Base-by-base conservation (phyloP, 2,797 vertebrate genomes). In the Linurgus olivaceus region DNA sequence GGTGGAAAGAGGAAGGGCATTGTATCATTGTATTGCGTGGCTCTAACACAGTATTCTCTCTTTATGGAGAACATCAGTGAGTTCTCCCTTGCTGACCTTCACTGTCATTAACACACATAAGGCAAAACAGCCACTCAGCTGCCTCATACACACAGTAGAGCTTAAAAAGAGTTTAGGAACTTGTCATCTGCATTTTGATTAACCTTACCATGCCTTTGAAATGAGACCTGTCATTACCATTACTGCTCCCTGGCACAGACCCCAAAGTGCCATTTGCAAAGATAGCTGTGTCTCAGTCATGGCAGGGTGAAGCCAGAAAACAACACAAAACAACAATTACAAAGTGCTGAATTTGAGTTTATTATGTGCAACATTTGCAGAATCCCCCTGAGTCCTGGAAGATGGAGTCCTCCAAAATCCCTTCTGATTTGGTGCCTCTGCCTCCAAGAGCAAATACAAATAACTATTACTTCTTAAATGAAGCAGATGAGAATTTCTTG, bases 391-490 rank as follows among this genome's bases (percentile, higher is more conserved):
- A 91, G 90, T 83, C 57, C 50, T 44, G 21, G 40, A 82, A 80
- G 75, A 91, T 42, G 61, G 50, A 87, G 61, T 77, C 50, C 38
- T 93, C 45, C 51, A 75, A 86, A 91, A 44, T 93, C 87, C 91
- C 78, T 78, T 90, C 68, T 91, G 89, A 91, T 90, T 91, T 94
- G 82, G 35, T 72, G 50, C 25, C 70, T 86, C 58, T 4, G 2
- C 33, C 54, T 93, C 35, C 73, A 45, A 75, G 44, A 83, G 51
- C 33, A 88, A 93, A 94, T 78, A 1, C 82, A 96, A 96, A 88
- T 86, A 94, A 55, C 42, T 89, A 47, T 92, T 90, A 92, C 90
- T 83, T 77, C 61, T 79, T 94, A 95, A 96, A 95, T 86, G 79
- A 95, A 93, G 70, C 47, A 93, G 62, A 88, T 31, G 54, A 90